Percentiles rank a stretch among this genome's conserved stretches.
Evolutionary conservation across 2,888 invertebrate genomes (phyloP).

Genomic region (Erynnis tages): DNA sequence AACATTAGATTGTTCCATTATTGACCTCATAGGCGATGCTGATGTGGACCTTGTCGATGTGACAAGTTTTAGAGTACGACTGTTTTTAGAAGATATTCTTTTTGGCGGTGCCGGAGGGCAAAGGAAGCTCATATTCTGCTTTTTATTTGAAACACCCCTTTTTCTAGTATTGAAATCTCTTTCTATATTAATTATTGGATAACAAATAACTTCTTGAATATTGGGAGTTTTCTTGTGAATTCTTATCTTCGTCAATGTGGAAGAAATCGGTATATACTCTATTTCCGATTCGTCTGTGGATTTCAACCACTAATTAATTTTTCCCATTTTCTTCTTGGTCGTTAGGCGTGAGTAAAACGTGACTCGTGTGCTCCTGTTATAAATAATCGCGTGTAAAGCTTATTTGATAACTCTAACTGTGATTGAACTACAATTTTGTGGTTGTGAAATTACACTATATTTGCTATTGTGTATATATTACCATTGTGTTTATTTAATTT

Average conservation of each 20-base stretch:
- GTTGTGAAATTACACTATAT: conserved; percentile 35
- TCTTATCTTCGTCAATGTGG: conserved; percentile 90
- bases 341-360: conserved; percentile 69
- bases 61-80: conserved; percentile 84
- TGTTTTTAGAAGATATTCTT: conserved; percentile 88
- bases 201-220: conserved; percentile 82
- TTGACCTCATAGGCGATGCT: conserved; percentile 52
- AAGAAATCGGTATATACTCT: conserved; percentile 91
- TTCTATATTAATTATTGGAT: conserved; percentile 76
- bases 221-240: conserved; percentile 84
- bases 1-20: conserved; percentile 75
- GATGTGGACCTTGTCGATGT: conserved; percentile 75
- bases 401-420: conserved; percentile 51
- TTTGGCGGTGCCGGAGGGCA: conserved; percentile 87
- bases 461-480: conserved; percentile 28
- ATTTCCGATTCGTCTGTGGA: conserved; percentile 89
- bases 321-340: conserved; percentile 42
- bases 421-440: conserved; percentile 50
- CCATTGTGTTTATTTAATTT: conserved; percentile 67
- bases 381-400: conserved; percentile 56
- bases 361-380: conserved; percentile 61
- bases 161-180: conserved; percentile 62
- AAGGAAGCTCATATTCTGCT: conserved; percentile 61
- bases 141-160: conserved; percentile 81
- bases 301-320: conserved; percentile 59